Evolutionary conservation across 2,888 invertebrate species (phyloP).

Genomic region (Agrotis puta): DNA sequence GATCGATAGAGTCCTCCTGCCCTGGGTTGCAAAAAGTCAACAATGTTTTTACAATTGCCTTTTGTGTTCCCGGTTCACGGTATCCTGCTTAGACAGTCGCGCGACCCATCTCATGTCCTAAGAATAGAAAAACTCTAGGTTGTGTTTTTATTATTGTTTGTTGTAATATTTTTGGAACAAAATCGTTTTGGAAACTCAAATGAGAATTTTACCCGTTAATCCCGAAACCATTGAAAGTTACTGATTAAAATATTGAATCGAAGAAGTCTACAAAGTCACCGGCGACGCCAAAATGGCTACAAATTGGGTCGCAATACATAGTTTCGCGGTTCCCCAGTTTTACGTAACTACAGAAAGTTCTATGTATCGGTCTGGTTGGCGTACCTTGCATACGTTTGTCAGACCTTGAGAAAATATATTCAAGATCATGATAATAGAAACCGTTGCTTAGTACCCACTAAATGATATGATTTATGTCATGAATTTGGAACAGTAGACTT

Average conservation of each 20-base stretch:
- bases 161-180: background rate
- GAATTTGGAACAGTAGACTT: background rate
- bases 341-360: background rate
- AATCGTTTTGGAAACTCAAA: background rate
- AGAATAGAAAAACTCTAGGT: background rate
- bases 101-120: too few species aligned
- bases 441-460: background rate
- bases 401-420: slow-evolving; percentile 27
- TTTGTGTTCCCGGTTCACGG: too few species aligned
- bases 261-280: background rate
- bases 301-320: slow-evolving; percentile 14
- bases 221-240: too few species aligned
- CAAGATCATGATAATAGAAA: slow-evolving; percentile 4
- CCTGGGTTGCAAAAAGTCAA: too few species aligned
- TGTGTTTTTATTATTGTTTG: background rate
- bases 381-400: slow-evolving; percentile 1
- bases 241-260: background rate
- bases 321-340: slow-evolving; percentile 12
- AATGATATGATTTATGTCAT: background rate
- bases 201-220: too few species aligned
- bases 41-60: too few species aligned
- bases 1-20: too few species aligned
- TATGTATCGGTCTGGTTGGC: slow-evolving; percentile 11
- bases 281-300: background rate
- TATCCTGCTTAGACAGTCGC: too few species aligned